Evolutionary conservation across 2,113 vertebrate genomes (phyloP).

Genomic region (Lasiurus borealis): DNA sequence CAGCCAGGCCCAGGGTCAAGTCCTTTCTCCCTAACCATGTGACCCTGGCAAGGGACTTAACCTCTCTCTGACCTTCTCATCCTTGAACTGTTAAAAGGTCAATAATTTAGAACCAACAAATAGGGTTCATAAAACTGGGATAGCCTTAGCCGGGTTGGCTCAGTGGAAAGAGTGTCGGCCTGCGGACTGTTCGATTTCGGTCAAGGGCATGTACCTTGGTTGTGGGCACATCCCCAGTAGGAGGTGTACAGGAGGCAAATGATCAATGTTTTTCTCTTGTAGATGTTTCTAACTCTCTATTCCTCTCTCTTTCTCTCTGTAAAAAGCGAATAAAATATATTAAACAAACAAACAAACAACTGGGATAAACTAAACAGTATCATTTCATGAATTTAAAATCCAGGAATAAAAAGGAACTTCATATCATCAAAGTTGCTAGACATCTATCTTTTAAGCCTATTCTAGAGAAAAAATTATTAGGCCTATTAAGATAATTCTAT

Average conservation of each 20-base stretch:
- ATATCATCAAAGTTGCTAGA: neutral
- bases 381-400: conserved; percentile 40
- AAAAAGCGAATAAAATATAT: too few relatives aligned
- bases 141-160: too few relatives aligned
- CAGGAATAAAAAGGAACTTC: conserved; percentile 26
- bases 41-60: neutral
- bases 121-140: neutral
- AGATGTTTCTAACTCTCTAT: too few relatives aligned
- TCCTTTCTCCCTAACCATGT: neutral
- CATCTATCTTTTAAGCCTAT: neutral
- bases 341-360: neutral
- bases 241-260: too few relatives aligned
- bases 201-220: too few relatives aligned
- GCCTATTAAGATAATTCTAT: neutral
- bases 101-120: neutral
- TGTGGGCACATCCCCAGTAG: too few relatives aligned
- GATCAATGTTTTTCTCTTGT: too few relatives aligned
- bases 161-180: too few relatives aligned
- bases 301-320: too few relatives aligned
- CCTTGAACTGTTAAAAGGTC: neutral
- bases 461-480: neutral
- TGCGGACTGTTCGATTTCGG: too few relatives aligned
- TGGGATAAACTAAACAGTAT: neutral
- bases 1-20: neutral
- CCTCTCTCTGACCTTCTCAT: neutral